Percentiles rank a stretch among this genome's conserved stretches.
phyloP scores from a whole-genome alignment of 2,113 vertebrate species.

The Protobothrops mucrosquamatus region DNA sequence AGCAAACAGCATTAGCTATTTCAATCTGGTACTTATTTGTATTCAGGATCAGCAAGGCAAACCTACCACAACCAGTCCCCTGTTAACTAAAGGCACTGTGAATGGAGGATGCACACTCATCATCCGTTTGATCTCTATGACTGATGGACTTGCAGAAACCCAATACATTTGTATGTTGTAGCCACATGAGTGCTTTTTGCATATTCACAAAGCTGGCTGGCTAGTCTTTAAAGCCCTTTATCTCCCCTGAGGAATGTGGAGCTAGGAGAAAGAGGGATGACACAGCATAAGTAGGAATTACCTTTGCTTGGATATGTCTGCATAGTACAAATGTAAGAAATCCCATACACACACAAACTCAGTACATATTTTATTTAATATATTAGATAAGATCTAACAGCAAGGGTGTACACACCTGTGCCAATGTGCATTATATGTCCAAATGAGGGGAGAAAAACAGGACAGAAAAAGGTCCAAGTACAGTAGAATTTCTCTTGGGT shows the following conservation, averaged over 20 bases:
- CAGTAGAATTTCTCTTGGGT: not conserved
- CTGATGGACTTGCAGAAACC: not conserved
- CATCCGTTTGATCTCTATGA: accelerated
- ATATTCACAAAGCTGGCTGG: not conserved
- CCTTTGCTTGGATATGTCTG: not conserved
- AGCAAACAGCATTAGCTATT: not conserved
- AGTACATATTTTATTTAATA: not conserved
- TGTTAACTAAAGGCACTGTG: not conserved
- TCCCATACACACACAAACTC: not conserved
- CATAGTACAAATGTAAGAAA: not conserved
- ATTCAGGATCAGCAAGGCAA: not conserved
- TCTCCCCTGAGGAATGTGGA: not conserved
- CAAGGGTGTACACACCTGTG: not conserved
- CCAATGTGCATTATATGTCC: not conserved
- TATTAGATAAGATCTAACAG: not conserved
- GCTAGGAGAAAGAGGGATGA: not conserved
- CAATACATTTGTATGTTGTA: not conserved
- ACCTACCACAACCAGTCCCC: not conserved
- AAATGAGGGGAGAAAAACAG: not conserved
- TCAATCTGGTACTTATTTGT: not conserved
- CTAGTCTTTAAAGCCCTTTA: not conserved
- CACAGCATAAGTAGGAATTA: not conserved
- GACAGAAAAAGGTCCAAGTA: not conserved
- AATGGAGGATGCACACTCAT: not conserved
- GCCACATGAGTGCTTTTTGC: constrained; percentile 4